Evolutionary conservation across 2,113 vertebrate species (phyloP).

Genomic region (Capra hircus): DNA sequence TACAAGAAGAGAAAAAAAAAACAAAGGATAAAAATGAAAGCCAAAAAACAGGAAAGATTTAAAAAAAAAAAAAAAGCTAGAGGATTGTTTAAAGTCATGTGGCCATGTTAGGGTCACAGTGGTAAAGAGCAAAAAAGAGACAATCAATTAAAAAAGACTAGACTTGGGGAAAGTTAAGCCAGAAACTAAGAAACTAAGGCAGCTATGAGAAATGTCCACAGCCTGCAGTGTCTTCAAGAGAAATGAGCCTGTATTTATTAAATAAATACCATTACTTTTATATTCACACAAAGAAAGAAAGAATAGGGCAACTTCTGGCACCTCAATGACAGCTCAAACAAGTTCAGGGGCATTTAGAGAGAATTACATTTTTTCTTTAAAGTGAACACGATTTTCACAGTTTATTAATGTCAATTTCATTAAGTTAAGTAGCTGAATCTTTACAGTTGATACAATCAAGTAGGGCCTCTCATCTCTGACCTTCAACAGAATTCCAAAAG

Average conservation of each 20-base stretch:
- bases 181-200: background rate
- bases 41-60: background rate
- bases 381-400: constrained; percentile 45
- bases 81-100: background rate
- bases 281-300: background rate
- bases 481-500: constrained; percentile 28
- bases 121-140: background rate
- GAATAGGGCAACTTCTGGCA: background rate
- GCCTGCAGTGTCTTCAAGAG: background rate
- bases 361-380: constrained; percentile 40
- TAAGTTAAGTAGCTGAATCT: constrained; percentile 9
- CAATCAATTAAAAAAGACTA: background rate
- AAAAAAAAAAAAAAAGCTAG: background rate
- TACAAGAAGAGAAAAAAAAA: background rate
- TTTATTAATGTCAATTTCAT: constrained; percentile 51
- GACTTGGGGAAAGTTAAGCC: fast-evolving
- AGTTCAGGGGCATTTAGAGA: background rate
- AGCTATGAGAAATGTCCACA: background rate
- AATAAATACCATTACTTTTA: background rate
- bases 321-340: background rate
- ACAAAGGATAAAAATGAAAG: background rate
- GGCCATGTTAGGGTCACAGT: background rate
- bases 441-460: constrained; percentile 22
- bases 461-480: background rate
- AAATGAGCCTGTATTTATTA: background rate